Percentiles rank a stretch among this genome's conserved stretches.
phyloP scores from a whole-genome alignment of 2,797 vertebrate species.

The Semaprochilodus insignis region DNA sequence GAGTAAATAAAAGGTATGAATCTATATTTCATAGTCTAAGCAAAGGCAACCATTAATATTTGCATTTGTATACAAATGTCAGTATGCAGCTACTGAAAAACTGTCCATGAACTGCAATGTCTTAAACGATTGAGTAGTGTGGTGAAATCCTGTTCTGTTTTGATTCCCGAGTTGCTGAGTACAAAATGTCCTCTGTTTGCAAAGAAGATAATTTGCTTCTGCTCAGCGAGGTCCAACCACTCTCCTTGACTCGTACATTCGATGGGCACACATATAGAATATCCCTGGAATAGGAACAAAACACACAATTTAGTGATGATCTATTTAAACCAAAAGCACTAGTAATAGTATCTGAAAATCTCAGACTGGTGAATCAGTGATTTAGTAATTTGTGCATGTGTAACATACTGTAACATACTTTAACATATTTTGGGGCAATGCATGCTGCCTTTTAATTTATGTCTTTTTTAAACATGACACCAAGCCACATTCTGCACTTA shows the following conservation, averaged over 20 bases:
- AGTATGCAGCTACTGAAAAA: neutral
- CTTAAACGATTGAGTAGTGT: neutral
- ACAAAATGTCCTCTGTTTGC: conserved; percentile 33
- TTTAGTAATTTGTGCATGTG: too few relatives aligned
- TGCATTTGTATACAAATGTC: neutral
- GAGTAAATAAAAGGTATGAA: neutral
- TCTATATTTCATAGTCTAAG: too few relatives aligned
- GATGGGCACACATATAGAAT: conserved; percentile 90
- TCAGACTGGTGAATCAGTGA: too few relatives aligned
- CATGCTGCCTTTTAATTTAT: too few relatives aligned
- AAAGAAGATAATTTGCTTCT: conserved; percentile 5
- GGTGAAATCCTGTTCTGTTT: neutral
- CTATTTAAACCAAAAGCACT: too few relatives aligned
- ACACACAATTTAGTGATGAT: too few relatives aligned
- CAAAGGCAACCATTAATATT: neutral
- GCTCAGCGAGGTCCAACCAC: conserved; percentile 76
- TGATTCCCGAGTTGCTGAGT: conserved; percentile 29
- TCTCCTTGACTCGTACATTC: conserved; percentile 85
- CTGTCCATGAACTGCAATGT: neutral
- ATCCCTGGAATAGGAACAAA: conserved; percentile 74
- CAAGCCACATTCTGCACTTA: too few relatives aligned
- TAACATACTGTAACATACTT: too few relatives aligned
- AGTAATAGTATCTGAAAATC: too few relatives aligned
- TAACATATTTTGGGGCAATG: too few relatives aligned
- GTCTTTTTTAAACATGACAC: too few relatives aligned